Conservation (phyloP, 1,140 invertebrate species). For the Cheumatopsyche charites region DNA sequence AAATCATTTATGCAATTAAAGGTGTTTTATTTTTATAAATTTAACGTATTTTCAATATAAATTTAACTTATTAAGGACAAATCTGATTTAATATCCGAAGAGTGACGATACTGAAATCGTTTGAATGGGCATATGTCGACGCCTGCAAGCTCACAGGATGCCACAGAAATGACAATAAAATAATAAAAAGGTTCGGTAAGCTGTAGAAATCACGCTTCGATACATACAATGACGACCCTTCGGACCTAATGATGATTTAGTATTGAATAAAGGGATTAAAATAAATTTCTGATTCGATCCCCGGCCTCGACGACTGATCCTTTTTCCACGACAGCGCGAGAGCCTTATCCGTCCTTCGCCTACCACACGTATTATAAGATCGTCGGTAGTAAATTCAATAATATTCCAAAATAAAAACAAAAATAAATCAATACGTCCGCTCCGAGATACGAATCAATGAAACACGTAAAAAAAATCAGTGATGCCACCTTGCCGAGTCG, state of each 20-base stretch:
- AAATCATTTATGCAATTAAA: no score
- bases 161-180: constrained; percentile 46
- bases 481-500: constrained; percentile 7
- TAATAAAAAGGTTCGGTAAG: constrained; percentile 42
- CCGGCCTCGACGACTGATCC: constrained; percentile 29
- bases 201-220: constrained; percentile 46
- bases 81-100: no score
- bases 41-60: no score
- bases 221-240: constrained; percentile 40
- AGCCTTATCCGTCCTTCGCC: constrained; percentile 24
- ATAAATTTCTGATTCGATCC: constrained; percentile 48
- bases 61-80: no score
- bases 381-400: constrained; percentile 27
- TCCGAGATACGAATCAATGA: constrained; percentile 13
- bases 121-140: constrained; percentile 20
- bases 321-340: constrained; percentile 27
- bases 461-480: no score
- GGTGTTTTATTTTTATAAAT: no score
- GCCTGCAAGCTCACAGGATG: constrained; percentile 40
- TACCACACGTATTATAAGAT: constrained; percentile 11
- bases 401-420: constrained; percentile 27
- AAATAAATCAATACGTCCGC: constrained; percentile 21
- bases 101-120: constrained; percentile 17
- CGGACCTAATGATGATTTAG: constrained; percentile 48
- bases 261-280: constrained; percentile 46